These are phyloP conservation scores for Philonicus albiceps DNA, from an alignment of 2,888 invertebrate genomes.

Conservation along the genomic window DNA sequence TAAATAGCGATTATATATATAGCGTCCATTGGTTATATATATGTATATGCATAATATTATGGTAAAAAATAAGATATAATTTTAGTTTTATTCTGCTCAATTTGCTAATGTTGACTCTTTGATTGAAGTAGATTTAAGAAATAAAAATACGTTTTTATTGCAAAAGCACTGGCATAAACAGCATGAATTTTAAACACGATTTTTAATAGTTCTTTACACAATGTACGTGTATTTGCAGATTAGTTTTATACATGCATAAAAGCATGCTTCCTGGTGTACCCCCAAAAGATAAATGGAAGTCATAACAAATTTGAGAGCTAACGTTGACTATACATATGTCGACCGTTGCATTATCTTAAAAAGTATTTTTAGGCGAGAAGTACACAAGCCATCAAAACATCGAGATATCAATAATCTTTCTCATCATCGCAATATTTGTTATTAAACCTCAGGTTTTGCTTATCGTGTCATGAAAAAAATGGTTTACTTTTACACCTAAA, in stretches of 20 bases:
- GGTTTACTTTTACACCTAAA: neutral
- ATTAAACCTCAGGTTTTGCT: neutral
- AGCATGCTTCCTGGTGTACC: neutral
- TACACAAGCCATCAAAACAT: neutral
- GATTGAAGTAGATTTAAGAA: no score
- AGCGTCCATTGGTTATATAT: no score
- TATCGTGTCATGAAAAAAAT: neutral
- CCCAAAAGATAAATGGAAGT: neutral
- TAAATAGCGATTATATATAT: no score
- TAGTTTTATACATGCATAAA: neutral
- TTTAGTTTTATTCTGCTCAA: no score
- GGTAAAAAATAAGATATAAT: no score
- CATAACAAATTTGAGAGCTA: neutral
- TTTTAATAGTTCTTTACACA: neutral
- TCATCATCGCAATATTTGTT: neutral
- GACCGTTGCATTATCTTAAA: neutral
- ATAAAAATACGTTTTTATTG: neutral
- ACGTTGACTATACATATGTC: neutral
- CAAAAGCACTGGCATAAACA: neutral
- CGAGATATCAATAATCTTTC: neutral
- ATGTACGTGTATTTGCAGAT: neutral
- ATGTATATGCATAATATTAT: no score
- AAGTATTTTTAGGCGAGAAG: neutral
- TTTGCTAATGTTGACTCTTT: no score
- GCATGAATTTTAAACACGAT: neutral